Evolutionary conservation across 1,140 invertebrate genomes (phyloP).

Genomic region (Phortica variegata): DNA sequence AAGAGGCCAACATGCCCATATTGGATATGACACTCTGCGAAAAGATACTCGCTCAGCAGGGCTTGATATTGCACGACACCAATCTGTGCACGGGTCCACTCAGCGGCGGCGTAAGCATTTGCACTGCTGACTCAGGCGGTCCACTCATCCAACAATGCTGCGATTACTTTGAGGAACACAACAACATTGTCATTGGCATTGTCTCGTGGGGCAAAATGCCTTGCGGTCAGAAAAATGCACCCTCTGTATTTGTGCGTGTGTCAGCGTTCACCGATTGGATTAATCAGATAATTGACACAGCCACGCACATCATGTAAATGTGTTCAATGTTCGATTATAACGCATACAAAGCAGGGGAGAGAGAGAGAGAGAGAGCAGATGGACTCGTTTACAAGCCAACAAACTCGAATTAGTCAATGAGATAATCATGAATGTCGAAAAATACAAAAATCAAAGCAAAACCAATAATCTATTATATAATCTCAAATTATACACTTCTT

Average conservation of each 20-base stretch:
- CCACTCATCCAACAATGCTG: constrained; percentile 47
- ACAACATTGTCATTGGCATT: constrained; percentile 47
- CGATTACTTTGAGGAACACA: constrained; percentile 24
- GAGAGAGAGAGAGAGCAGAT: neutral
- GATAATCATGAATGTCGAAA: constrained; percentile 20
- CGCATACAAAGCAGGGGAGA: too few species aligned
- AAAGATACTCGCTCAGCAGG: constrained; percentile 36
- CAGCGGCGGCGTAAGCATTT: constrained; percentile 58
- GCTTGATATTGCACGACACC: constrained; percentile 55
- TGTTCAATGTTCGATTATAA: neutral
- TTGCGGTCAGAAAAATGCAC: constrained; percentile 63
- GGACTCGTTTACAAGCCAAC: neutral
- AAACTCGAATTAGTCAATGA: constrained; percentile 35
- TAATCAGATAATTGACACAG: constrained; percentile 38
- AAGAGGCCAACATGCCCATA: constrained; percentile 57
- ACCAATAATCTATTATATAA: constrained; percentile 25
- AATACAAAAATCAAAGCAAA: constrained; percentile 15
- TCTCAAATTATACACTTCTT: too few species aligned
- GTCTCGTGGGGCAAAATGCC: constrained; percentile 56
- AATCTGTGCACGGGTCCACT: constrained; percentile 61
- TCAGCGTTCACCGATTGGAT: constrained; percentile 68
- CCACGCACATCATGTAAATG: constrained; percentile 35
- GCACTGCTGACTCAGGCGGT: constrained; percentile 59
- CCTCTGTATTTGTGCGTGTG: constrained; percentile 74
- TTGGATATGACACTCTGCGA: constrained; percentile 53